Base-by-base conservation (phyloP, 2,113 vertebrate species). In the Elanoides forficatus region DNA sequence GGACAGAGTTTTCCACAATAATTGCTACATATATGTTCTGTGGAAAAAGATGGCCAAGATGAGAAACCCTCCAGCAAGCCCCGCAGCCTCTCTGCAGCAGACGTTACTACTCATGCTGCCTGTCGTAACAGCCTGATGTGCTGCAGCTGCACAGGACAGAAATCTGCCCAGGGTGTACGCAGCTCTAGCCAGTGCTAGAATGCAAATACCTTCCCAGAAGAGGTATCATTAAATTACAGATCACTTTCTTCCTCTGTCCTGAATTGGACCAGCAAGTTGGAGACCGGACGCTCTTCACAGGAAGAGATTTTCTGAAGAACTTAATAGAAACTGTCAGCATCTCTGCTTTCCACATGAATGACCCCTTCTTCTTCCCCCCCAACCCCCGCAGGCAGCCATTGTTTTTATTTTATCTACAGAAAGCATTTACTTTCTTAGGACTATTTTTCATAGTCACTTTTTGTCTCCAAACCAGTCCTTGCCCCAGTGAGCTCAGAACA, bases 251-350 rank as follows among this genome's bases (percentile, higher is more conserved):
- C 63, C 32, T 67, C 53, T 58, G n/a, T 59, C 60, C 50, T 62
- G 17, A 63, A 47, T 20, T 56, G 55, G 90, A 93, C 26, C n/a
- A 66, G 50, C 27, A 75, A 93, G 65, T 81, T 9, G 2, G 66
- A 84, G 81, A 84, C 83, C 53, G 47, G 48, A 43, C 50, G 53
- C 48, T 84, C 59, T 89, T 89, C 42, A 78, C 50, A 93, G 63
- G 76, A 97, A 89, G 68, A 81, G 50, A 81, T 81, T 91, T 88
- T 90, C 86, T 75, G 38, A 71, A 59, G 45, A 88, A 82, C 50
- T 85, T 84, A 85, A 88, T 20, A 82, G 79, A 79, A 96, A 86
- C 76, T 81, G 87, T 87, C 81, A 81, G 73, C 65, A 93, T 74
- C 56, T 85, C 70, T 23, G 23, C 73, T 81, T 90, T 81, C 72